Base-by-base conservation (phyloP, 2,797 vertebrate species). In the Anomalospiza imberbis region DNA sequence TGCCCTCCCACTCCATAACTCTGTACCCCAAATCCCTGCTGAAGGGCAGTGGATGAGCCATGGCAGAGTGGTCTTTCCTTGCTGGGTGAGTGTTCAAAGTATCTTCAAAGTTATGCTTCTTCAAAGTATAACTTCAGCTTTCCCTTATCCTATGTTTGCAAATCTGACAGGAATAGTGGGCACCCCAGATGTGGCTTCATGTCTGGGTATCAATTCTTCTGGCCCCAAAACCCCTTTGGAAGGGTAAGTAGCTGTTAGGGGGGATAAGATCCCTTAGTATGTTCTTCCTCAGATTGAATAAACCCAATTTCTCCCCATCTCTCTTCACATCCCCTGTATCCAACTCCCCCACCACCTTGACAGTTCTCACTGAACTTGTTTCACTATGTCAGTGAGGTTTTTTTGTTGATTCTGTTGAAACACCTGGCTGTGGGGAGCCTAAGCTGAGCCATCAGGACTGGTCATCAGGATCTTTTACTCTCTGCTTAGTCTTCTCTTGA, bases 241-340 rank as follows among this genome's bases (percentile, higher is more conserved):
- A 78, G 5, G 12, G 1, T 13, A 60, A 60, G 28, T 5, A 14
- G 4, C 12, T 77, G 2, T 48, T 67, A 17, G 20, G 4, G 11
- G 9, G 7, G 7, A 16, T 48, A 79, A 79, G 4, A 76, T 38
- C 10, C 18, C 8, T 47, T 61, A 36, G 7, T 2, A 7, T 4
- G 3, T 55, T 72, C 25, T 82, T 75, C 14, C 16, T 53, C 19
- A 31, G 29, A 14, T 1, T 22, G 38, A 74, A 63, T 28, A 66
- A 54, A 62, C 13, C 5, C 0, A 38, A 12, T 58, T 70, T 92
- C 34, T 80, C 32, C 44, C 10, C 15, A 17, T 3, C 3, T 80
- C 28, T n/a, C 38, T 26, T 36, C 0, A 0, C 12, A 61, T 25
- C 2, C 29, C 21, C 20, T 0, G 0, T 28, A 16, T 14, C 14